These are phyloP conservation scores for Todiramphus saurophagus DNA, from an alignment of 2,113 vertebrate genomes.

Conservation along the genomic window DNA sequence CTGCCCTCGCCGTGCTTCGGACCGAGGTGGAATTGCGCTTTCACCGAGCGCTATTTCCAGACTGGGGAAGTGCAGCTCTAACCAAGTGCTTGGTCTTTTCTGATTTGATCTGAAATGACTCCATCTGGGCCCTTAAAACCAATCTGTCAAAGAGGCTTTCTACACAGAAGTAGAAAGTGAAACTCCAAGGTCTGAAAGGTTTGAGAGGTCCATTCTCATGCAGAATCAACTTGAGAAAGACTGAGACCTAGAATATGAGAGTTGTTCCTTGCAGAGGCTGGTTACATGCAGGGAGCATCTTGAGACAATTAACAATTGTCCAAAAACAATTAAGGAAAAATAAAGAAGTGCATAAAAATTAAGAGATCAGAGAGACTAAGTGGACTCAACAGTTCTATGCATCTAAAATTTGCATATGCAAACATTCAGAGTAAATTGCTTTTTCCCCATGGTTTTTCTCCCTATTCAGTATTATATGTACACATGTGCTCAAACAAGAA, in stretches of 20 bases:
- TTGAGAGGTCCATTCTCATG: constrained; percentile 56
- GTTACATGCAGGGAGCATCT: constrained; percentile 64
- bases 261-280: constrained; percentile 67
- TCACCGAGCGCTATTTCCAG: neutral
- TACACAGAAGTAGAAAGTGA: constrained; percentile 51
- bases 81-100: neutral
- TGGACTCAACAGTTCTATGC: constrained; percentile 29
- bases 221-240: constrained; percentile 44
- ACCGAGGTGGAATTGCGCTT: neutral
- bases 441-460: constrained; percentile 66
- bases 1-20: neutral
- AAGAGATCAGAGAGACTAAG: constrained; percentile 20
- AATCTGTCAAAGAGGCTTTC: constrained; percentile 71
- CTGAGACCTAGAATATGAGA: constrained; percentile 65
- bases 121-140: neutral
- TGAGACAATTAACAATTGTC: too few species aligned
- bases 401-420: constrained; percentile 40
- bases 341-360: constrained; percentile 41
- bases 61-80: neutral
- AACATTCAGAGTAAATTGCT: constrained; percentile 53
- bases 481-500: neutral
- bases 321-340: constrained; percentile 19
- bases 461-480: neutral
- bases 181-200: constrained; percentile 36
- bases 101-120: neutral